Evolutionary conservation across 2,113 vertebrate species (phyloP).

Genomic region (Chaetorhynchus papuensis): DNA sequence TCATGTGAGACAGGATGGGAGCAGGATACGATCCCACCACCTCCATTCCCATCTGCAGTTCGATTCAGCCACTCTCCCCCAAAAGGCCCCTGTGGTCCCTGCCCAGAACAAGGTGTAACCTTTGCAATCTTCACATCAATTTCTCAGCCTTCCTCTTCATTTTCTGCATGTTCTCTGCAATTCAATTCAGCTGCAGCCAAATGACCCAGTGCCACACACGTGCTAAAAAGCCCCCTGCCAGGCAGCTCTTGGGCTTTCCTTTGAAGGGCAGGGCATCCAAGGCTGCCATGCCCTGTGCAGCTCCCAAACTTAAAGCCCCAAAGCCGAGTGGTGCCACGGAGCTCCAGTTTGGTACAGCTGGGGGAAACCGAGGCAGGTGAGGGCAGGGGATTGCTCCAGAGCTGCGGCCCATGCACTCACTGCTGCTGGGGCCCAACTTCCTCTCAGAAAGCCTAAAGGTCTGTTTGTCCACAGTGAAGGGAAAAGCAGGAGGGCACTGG

Average conservation of each 20-base stretch:
- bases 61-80: not conserved
- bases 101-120: not conserved
- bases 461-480: not conserved
- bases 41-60: not conserved
- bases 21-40: not conserved
- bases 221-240: not conserved
- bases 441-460: not conserved
- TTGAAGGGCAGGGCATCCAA: not conserved
- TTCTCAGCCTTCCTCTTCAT: not conserved
- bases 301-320: not conserved
- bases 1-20: not conserved
- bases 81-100: not conserved
- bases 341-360: rapidly evolving
- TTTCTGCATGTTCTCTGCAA: not conserved
- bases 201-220: not conserved
- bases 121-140: not conserved
- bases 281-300: rapidly evolving
- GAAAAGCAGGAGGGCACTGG: not conserved
- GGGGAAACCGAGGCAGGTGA: not conserved
- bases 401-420: rapidly evolving
- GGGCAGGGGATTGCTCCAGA: not conserved
- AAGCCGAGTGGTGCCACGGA: rapidly evolving
- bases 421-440: not conserved
- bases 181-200: not conserved
- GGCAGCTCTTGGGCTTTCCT: not conserved